Percentiles rank a stretch among this genome's conserved stretches.
Conservation (phyloP, 2,113 vertebrate species). For the Gallinago jamesoni region DNA sequence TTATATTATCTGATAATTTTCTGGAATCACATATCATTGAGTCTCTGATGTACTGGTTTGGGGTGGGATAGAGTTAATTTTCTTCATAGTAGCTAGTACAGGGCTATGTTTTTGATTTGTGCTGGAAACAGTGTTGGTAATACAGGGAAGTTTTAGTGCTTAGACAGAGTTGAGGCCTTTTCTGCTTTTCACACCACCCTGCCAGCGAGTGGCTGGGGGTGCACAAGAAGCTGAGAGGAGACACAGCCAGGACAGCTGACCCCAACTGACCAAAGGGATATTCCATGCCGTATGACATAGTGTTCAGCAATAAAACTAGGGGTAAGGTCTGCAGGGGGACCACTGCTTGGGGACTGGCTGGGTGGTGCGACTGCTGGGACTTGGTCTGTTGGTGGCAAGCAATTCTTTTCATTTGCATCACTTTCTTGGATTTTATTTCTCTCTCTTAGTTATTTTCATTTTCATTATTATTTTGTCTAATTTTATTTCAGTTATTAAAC, state of each 20-base stretch:
- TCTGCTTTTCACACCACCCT: background rate
- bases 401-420: background rate
- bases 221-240: background rate
- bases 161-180: background rate
- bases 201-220: rapidly evolving
- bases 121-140: background rate
- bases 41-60: background rate
- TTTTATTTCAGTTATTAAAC: background rate
- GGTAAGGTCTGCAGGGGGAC: background rate
- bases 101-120: background rate
- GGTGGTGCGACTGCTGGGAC: background rate
- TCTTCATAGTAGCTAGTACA: background rate
- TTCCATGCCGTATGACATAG: background rate
- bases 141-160: background rate
- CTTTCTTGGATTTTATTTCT: background rate
- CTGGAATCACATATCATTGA: background rate
- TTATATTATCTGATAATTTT: background rate
- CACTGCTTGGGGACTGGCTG: background rate
- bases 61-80: background rate
- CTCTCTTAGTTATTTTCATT: background rate
- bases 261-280: rapidly evolving
- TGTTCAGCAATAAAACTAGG: background rate
- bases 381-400: background rate
- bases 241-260: background rate
- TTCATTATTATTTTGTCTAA: no score